Percentiles rank a stretch among this genome's conserved stretches.
Conservation (phyloP, 2,888 invertebrate species). For the Ochlodes sylvanus region DNA sequence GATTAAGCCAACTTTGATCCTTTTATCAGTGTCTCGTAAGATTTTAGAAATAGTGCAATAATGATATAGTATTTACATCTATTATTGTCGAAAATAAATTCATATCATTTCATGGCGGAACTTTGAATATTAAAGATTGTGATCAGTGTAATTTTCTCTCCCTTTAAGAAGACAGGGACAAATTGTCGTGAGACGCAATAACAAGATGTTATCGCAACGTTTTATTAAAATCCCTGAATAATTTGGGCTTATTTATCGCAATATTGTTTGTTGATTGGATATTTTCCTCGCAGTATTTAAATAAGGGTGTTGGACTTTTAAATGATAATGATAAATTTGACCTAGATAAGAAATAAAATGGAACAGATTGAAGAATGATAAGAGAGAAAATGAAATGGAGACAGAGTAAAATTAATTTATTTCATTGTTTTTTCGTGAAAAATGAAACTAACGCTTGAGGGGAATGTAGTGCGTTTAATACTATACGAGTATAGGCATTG, state of each 20-base stretch:
- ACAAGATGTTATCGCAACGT: slow-evolving; percentile 8
- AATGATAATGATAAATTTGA: background rate
- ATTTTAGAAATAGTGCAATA: too few species aligned
- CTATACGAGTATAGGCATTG: too few species aligned
- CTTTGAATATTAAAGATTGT: slow-evolving; percentile 1
- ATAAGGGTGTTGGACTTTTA: background rate
- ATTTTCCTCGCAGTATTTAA: background rate
- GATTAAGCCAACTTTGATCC: too few species aligned
- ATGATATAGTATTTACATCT: too few species aligned
- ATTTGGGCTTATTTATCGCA: background rate
- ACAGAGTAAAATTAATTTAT: too few species aligned
- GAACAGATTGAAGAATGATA: background rate
- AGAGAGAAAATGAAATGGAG: background rate
- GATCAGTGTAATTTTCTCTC: slow-evolving; percentile 8
- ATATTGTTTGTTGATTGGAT: slow-evolving; percentile 9
- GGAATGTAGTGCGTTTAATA: too few species aligned
- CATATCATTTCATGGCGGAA: too few species aligned
- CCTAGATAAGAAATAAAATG: background rate
- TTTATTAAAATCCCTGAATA: slow-evolving; percentile 11
- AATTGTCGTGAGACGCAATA: slow-evolving; percentile 8
- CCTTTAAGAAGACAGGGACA: slow-evolving; percentile 4
- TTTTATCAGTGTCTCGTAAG: too few species aligned
- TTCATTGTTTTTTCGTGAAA: too few species aligned
- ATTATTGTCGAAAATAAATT: too few species aligned
- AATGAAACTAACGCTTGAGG: too few species aligned